phyloP scores from a whole-genome alignment of 1,140 invertebrate genomes.

The Pseudomyrmex gracilis region DNA sequence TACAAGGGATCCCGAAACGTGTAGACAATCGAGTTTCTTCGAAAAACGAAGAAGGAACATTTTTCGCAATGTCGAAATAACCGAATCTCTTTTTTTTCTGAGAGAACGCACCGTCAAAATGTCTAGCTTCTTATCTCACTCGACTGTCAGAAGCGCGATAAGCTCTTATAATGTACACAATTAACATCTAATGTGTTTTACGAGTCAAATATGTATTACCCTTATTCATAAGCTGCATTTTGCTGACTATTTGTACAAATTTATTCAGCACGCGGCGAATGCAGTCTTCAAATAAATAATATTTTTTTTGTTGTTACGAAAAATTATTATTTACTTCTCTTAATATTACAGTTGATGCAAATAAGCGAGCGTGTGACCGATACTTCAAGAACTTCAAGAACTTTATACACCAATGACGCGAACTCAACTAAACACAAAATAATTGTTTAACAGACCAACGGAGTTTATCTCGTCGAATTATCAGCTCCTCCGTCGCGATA shows the following conservation, averaged over 20 bases:
- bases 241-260: not conserved
- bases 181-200: not conserved
- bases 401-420: not conserved
- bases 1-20: slow-evolving; percentile 41
- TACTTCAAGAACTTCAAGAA: not conserved
- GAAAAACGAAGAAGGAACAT: not conserved
- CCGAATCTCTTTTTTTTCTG: not conserved
- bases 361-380: not conserved
- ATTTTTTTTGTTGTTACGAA: too few relatives aligned
- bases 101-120: slow-evolving; percentile 1
- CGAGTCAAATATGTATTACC: not conserved
- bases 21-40: slow-evolving; percentile 31
- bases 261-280: not conserved
- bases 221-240: not conserved
- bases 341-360: not conserved
- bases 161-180: not conserved
- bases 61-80: not conserved
- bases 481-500: slow-evolving; percentile 9
- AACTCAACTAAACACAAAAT: slow-evolving; percentile 26
- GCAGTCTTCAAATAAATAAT: not conserved
- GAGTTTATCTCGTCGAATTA: slow-evolving; percentile 21
- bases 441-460: not conserved
- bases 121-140: not conserved
- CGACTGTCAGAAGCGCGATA: not conserved
- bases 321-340: too few relatives aligned